Percentiles rank a stretch among this genome's conserved stretches.
Conservation (phyloP, 2,113 vertebrate species). For the Mastomys natalensis region DNA sequence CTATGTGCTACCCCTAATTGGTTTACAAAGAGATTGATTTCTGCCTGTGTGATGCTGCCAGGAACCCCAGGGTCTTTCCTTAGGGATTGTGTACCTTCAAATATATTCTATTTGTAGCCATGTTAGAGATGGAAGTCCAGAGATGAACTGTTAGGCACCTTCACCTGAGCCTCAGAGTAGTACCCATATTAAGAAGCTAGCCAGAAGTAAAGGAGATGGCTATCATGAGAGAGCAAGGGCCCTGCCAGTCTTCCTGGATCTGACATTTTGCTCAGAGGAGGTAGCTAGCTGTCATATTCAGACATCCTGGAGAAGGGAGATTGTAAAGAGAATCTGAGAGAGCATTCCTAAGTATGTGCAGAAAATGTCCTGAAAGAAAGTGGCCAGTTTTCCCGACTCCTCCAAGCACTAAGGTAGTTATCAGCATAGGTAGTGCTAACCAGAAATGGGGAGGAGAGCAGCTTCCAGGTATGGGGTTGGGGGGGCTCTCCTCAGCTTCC, state of each 20-base stretch:
- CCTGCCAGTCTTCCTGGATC: not conserved
- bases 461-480: not conserved
- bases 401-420: not conserved
- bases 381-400: not conserved
- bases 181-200: not conserved
- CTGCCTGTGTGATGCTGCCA: conserved; percentile 48
- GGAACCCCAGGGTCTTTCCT: conserved; percentile 48
- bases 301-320: not conserved
- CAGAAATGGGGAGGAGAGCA: not conserved
- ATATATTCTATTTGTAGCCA: conserved; percentile 42
- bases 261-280: not conserved
- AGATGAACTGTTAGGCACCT: not conserved
- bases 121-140: not conserved
- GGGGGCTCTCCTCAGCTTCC: not conserved
- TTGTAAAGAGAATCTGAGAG: not conserved
- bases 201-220: not conserved
- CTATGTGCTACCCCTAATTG: conserved; percentile 17
- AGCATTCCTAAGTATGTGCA: not conserved
- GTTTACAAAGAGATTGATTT: conserved; percentile 66
- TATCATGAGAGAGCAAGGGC: not conserved
- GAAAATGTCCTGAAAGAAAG: not conserved
- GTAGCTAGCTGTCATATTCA: not conserved
- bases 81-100: not conserved
- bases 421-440: not conserved
- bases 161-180: not conserved